Conservation (phyloP, 1,140 invertebrate species). For the Drosophila burlai region DNA sequence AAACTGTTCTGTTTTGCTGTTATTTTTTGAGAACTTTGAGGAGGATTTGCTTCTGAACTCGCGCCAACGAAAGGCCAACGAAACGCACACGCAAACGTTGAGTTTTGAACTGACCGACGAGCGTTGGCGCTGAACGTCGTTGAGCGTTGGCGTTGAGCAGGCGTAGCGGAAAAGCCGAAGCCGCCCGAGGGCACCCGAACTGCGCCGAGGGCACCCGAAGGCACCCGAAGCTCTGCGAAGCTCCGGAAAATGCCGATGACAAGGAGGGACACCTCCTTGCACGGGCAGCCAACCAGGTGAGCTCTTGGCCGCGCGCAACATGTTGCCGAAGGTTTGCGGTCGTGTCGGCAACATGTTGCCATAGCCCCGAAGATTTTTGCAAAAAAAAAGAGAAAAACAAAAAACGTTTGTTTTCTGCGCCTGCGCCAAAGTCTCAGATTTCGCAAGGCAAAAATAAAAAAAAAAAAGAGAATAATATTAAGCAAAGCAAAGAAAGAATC, state of each 20-base stretch:
- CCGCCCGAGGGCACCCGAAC: background rate
- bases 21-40: background rate
- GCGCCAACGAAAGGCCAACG: conserved; percentile 56
- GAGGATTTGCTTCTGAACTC: conserved; percentile 30
- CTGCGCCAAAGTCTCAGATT: conserved; percentile 12
- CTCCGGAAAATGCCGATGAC: conserved; percentile 25
- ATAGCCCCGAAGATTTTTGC: background rate
- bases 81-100: conserved; percentile 77
- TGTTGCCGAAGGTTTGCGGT: conserved; percentile 34
- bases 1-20: background rate
- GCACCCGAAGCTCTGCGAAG: conserved; percentile 5
- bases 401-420: background rate
- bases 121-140: no score
- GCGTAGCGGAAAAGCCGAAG: conserved; percentile 32
- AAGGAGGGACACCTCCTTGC: background rate
- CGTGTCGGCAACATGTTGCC: conserved; percentile 20
- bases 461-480: background rate
- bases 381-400: background rate
- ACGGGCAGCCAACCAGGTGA: conserved; percentile 28
- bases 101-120: no score
- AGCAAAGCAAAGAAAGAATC: conserved; percentile 1
- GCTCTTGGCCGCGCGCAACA: conserved; percentile 3
- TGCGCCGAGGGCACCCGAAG: conserved; percentile 5
- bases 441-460: background rate
- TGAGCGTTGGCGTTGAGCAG: conserved; percentile 55